phyloP scores from a whole-genome alignment of 2,113 vertebrate species.

The Potamarius usumacintae region DNA sequence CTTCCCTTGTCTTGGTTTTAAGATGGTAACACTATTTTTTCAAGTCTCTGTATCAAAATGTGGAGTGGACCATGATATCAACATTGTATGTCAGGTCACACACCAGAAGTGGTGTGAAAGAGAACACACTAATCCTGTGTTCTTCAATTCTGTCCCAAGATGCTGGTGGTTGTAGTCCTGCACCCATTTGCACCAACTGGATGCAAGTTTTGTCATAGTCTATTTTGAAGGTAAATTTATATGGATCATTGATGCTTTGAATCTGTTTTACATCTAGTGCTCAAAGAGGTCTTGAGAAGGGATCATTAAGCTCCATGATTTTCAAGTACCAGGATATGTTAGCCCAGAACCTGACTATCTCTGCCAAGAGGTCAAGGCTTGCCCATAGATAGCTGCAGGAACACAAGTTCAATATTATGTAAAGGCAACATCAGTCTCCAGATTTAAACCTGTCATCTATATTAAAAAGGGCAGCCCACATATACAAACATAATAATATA shows the following conservation, averaged over 20 bases:
- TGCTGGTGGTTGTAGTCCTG: background rate
- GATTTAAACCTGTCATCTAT: background rate
- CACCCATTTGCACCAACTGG: background rate
- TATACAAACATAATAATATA: background rate
- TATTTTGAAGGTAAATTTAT: background rate
- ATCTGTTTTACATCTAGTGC: background rate
- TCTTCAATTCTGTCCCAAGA: background rate
- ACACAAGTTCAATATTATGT: background rate
- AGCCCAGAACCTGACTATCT: background rate
- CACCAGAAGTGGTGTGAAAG: background rate
- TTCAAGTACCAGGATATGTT: background rate
- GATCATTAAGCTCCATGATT: background rate
- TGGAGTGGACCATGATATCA: constrained; percentile 30
- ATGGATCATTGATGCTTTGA: background rate
- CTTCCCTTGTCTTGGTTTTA: constrained; percentile 35
- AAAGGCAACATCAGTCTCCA: background rate
- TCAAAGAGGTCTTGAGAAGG: background rate
- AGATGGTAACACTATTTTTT: constrained; percentile 40
- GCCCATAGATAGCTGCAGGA: background rate
- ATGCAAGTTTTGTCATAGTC: background rate
- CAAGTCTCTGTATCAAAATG: constrained; percentile 37
- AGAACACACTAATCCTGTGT: background rate
- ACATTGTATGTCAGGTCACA: constrained; percentile 8
- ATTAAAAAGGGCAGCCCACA: background rate
- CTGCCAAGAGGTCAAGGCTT: background rate